Evolutionary conservation across 2,797 vertebrate species (phyloP), one percentile per base, ranked within the genome.

Genomic region (Trachops cirrhosus): DNA sequence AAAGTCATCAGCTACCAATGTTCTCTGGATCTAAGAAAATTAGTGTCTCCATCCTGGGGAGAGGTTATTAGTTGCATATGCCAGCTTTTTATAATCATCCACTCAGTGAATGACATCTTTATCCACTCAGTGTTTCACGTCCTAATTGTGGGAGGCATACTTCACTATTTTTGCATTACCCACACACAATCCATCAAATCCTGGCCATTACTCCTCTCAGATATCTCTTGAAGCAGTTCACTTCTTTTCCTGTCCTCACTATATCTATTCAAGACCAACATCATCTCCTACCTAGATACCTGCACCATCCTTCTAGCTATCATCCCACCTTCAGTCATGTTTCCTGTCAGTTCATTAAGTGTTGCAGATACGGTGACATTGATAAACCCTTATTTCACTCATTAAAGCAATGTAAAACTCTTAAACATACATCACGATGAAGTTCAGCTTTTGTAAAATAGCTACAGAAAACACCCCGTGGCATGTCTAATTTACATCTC

Each of bases 381-480:
- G 83, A 29, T 32, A 75, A 74, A 67, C 37, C 14, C 34, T 59
- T 50, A 41, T 34, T 89, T 0, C 3, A 74, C 12, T 26, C 16
- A 85, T 75, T 89, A 62, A 75, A 80, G 24, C 0, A 37, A 50
- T 39, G 29, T 0, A 79, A 59, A 59, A 21, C 0, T 50, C 71
- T 64, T 41, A 37, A 0, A 41, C 48, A 32, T 73, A 74, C 2
- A 67, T 96, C 21, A 85, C 21, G n/a, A 21, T 73, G 24, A 74
- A 92, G 15, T 57, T 1, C 6, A 86, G 26, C 50, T 89, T 75
- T 54, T 79, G 2, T 92, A 62, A 89, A 86, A 68, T 34, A 85
- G 1, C 16, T 46, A 79, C 59, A 52, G 77, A 68, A 59, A 39
- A 21, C 2, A 37, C 48, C 18, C 48, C 54, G n/a, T 12, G 5